Evolutionary conservation across 1,140 invertebrate genomes (phyloP).

Genomic region (Bicyclus anynana): DNA sequence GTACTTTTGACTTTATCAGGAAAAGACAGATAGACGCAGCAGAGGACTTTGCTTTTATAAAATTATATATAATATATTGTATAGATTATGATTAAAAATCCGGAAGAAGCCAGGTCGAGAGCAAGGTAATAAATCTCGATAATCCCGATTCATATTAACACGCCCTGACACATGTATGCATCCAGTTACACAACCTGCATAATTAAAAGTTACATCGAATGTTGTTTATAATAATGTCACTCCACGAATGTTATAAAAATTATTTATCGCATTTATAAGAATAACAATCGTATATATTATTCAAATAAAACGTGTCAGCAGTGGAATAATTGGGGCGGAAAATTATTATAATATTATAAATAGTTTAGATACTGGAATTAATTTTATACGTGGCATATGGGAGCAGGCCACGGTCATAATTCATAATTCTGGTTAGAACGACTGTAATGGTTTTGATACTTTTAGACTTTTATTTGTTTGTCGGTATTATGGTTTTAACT

Average conservation of each 20-base stretch:
- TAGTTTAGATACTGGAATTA: slow-evolving; percentile 68
- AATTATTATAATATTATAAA: slow-evolving; percentile 77
- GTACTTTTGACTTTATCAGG: too few relatives aligned
- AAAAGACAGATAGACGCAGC: too few relatives aligned
- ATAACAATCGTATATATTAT: slow-evolving; percentile 64
- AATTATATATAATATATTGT: too few relatives aligned
- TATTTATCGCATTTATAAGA: slow-evolving; percentile 52
- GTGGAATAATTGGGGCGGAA: slow-evolving; percentile 68
- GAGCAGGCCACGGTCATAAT: slow-evolving; percentile 59
- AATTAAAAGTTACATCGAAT: slow-evolving; percentile 23
- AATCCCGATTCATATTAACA: slow-evolving; percentile 6
- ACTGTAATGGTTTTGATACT: slow-evolving; percentile 44
- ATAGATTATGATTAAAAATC: not conserved
- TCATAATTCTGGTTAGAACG: slow-evolving; percentile 57
- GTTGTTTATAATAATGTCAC: slow-evolving; percentile 53
- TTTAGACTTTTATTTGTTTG: slow-evolving; percentile 1
- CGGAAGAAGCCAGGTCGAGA: not conserved
- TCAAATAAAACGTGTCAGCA: slow-evolving; percentile 70
- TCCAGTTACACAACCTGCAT: slow-evolving; percentile 38
- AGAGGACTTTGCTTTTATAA: too few relatives aligned
- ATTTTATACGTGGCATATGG: slow-evolving; percentile 62
- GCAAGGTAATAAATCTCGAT: not conserved
- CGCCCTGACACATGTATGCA: not conserved
- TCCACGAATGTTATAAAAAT: slow-evolving; percentile 45
- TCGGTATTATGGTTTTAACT: not conserved